Evolutionary conservation across 2,797 vertebrate genomes (phyloP), one percentile per base, ranked within the genome.

Genomic region (Phrynocephalus forsythii): DNA sequence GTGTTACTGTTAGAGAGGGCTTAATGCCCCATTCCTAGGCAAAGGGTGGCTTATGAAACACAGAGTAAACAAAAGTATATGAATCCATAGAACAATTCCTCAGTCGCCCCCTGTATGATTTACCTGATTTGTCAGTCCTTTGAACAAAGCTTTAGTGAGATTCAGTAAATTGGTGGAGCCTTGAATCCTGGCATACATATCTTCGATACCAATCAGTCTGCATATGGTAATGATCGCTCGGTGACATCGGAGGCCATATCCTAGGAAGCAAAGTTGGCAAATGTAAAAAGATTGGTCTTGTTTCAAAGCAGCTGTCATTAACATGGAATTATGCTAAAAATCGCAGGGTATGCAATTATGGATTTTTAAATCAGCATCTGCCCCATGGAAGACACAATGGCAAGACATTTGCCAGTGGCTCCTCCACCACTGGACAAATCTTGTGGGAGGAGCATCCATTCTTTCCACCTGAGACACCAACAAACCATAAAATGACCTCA

Each of bases 231-330:
- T 99, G 94, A 99, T 94, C 1, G 98, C 98, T 48, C 98, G 95
- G 92, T 99, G 99, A 94, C 99, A 99, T 92, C 0, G 98, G 77
- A 99, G 97, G 83, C 99, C 99, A 2, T 98, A 97, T 15, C 99
- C 99, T 99, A 94, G 38, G 81, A 85, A 85, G 80, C 0, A 9
- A 0, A 69, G 1, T 67, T 68, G 33, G 56, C 60, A 60, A 68
- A 9, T 73, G 50, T 82, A 69, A 56, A 30, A 80, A 44, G 6
- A 72, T 44, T 7, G 9, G 50, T 33, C 83, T 69, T 44, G 11
- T 28, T 28, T 52, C 28, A 79, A 87, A 87, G 52, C 18, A 79
- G 50, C 16, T 77, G 26, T 22, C 24, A 63, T 83, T 26, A 76
- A 22, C 9, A 8, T 77, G 20, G 66, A 76, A 60, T 87, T 67